phyloP scores from a whole-genome alignment of 2,113 vertebrate genomes.

The Pithys albifrons region DNA sequence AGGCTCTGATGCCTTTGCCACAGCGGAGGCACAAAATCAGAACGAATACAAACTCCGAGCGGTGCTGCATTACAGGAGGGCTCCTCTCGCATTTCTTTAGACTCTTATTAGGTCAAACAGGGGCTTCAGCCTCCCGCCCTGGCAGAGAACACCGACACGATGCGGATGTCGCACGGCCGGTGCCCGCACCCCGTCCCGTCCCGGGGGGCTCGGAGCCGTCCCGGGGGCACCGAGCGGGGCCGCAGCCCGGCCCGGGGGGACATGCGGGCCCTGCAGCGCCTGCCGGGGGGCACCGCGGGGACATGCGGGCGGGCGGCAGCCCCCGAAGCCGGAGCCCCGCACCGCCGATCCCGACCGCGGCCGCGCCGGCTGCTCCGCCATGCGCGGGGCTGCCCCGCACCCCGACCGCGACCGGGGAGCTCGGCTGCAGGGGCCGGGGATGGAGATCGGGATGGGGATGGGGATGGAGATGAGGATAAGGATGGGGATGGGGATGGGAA shows the following conservation, averaged over 20 bases:
- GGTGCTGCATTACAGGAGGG: not conserved
- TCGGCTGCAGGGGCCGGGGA: too few species aligned
- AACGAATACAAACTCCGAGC: conserved; percentile 43
- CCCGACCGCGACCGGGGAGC: too few species aligned
- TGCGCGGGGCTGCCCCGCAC: too few species aligned
- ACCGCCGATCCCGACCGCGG: too few species aligned
- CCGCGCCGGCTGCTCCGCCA: too few species aligned
- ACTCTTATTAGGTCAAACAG: not conserved
- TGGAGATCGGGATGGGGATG: too few species aligned
- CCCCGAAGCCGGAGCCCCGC: not conserved
- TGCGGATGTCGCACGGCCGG: not conserved
- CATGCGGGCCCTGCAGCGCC: not conserved
- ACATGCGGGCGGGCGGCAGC: not conserved
- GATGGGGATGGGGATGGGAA: too few species aligned
- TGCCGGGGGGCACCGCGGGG: not conserved
- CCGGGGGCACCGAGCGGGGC: not conserved
- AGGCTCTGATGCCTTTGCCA: not conserved
- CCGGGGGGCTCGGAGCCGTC: not conserved
- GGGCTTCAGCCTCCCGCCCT: not conserved
- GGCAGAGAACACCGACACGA: not conserved
- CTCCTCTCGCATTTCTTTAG: not conserved
- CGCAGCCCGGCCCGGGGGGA: not conserved
- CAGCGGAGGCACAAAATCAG: not conserved
- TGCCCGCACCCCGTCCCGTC: not conserved
- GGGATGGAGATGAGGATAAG: too few species aligned